Percentiles rank a stretch among this genome's conserved stretches.
Evolutionary conservation across 2,113 vertebrate species (phyloP).

Genomic region (Syngnathus scovelli): DNA sequence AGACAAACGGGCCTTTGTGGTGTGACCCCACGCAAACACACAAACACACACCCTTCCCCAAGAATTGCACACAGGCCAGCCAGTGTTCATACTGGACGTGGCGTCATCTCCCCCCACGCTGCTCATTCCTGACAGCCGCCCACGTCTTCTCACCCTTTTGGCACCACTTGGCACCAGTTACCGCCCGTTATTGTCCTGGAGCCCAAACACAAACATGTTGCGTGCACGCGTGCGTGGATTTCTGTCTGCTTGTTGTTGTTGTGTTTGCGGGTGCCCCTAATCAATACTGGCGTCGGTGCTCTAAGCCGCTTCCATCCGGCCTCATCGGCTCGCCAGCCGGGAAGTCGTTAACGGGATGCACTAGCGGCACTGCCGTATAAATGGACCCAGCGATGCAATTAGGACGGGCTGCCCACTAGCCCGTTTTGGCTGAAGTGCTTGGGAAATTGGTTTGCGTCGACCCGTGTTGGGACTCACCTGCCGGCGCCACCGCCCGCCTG

Average conservation of each 20-base stretch:
- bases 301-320: background rate
- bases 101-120: slow-evolving; percentile 45
- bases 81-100: slow-evolving; percentile 65
- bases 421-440: background rate
- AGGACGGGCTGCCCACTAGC: background rate
- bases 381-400: background rate
- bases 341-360: background rate
- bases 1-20: slow-evolving; percentile 66
- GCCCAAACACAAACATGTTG: slow-evolving; percentile 24
- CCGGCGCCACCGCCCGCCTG: slow-evolving; percentile 83
- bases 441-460: background rate
- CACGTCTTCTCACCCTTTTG: slow-evolving; percentile 25
- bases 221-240: background rate
- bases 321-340: background rate
- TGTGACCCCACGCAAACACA: background rate
- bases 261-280: background rate
- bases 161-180: slow-evolving; percentile 55
- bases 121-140: slow-evolving; percentile 68
- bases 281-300: background rate
- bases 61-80: slow-evolving; percentile 40
- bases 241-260: background rate
- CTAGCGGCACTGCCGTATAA: background rate
- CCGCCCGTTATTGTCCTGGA: slow-evolving; percentile 63
- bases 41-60: no score
- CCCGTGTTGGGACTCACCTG: background rate